Conservation (phyloP, 2,797 vertebrate species). For the Argya squamiceps region DNA sequence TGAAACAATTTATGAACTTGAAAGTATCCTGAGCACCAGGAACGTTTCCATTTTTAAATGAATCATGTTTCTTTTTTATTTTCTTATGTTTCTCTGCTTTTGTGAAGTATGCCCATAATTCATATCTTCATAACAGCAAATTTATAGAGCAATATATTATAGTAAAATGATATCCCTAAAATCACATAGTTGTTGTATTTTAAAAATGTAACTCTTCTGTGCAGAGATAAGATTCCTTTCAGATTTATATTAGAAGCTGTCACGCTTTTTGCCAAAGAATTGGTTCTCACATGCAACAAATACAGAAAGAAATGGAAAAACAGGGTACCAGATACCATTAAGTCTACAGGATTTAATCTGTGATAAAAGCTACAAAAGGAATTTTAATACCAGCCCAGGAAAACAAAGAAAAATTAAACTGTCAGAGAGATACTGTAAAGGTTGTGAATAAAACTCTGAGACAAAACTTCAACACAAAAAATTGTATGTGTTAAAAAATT, state of each 20-base stretch:
- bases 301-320: neutral
- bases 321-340: neutral
- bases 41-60: neutral
- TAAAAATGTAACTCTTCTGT: neutral
- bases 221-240: neutral
- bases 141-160: neutral
- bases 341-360: neutral
- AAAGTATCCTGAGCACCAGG: neutral
- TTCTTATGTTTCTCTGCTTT: neutral
- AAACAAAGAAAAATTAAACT: neutral
- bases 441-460: neutral
- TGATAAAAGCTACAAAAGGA: neutral
- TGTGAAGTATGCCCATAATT: neutral
- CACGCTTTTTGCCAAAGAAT: neutral
- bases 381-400: neutral
- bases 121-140: neutral
- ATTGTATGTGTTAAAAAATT: accelerated
- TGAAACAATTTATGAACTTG: neutral
- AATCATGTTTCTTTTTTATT: neutral
- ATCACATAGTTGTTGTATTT: neutral
- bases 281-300: neutral
- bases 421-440: neutral
- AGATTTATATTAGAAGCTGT: neutral
- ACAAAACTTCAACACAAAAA: neutral
- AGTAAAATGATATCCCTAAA: neutral